Conservation (phyloP, 2,888 invertebrate species). For the Drosophila conformis region DNA sequence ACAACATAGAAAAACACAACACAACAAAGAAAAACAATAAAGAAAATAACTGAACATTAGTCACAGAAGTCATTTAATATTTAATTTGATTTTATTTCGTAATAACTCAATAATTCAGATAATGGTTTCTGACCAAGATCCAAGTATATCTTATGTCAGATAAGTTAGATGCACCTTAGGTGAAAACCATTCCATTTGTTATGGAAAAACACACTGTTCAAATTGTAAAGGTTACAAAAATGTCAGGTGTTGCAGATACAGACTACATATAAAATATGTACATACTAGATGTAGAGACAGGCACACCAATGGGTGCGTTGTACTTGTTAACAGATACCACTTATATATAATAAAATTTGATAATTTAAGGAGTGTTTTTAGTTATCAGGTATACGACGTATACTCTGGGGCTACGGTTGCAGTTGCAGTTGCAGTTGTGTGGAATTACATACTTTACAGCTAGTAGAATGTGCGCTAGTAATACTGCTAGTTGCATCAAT, state of each 20-base stretch:
- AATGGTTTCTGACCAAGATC: conserved; percentile 30
- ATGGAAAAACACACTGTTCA: not conserved
- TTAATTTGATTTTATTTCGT: conserved; percentile 29
- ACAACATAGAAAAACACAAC: not conserved
- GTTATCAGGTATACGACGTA: conserved; percentile 15
- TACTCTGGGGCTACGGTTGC: conserved; percentile 22
- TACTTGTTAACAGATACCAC: not conserved
- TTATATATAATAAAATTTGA: conserved; percentile 33
- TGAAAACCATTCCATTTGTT: not conserved
- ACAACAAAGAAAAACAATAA: not conserved
- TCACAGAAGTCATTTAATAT: conserved; percentile 1
- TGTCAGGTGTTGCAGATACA: conserved; percentile 1
- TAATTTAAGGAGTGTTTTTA: conserved; percentile 38
- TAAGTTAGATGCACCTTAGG: not conserved
- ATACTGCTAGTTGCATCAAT: conserved; percentile 61
- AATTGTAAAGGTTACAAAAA: conserved; percentile 11
- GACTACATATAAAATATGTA: conserved; percentile 3
- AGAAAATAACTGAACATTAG: not conserved
- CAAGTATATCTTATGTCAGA: conserved; percentile 17
- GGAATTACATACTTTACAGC: not conserved
- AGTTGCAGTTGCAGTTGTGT: conserved; percentile 20
- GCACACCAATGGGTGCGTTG: not conserved
- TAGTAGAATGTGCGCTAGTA: conserved; percentile 60
- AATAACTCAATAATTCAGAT: conserved; percentile 7
- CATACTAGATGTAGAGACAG: not conserved